Evolutionary conservation across 2,888 invertebrate genomes (phyloP).

Genomic region (Tigriopus californicus): DNA sequence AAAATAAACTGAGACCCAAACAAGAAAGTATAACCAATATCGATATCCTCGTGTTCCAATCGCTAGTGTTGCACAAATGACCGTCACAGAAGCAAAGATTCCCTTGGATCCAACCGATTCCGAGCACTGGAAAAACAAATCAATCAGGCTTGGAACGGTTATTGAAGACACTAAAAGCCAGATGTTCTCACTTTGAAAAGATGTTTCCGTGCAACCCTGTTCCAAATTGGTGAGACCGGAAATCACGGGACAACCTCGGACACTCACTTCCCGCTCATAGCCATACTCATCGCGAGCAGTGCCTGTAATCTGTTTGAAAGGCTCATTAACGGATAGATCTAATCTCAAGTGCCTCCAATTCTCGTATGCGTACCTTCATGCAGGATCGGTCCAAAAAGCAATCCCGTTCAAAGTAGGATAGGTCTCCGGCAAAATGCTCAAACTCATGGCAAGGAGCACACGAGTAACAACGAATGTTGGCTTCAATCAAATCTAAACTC

Average conservation of each 20-base stretch:
- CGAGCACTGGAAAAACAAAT: not conserved
- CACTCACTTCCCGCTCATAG: not conserved
- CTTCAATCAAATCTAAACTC: not conserved
- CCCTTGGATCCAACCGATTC: slow-evolving; percentile 1
- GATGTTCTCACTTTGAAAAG: not conserved
- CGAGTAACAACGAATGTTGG: slow-evolving; percentile 8
- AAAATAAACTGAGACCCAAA: too few relatives aligned
- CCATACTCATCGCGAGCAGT: slow-evolving; percentile 6
- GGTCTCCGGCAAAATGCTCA: slow-evolving; percentile 1
- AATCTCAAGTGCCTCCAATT: not conserved
- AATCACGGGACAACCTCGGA: slow-evolving; percentile 5
- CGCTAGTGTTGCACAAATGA: slow-evolving; percentile 1
- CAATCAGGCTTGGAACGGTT: not conserved
- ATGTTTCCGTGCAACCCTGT: slow-evolving; percentile 8
- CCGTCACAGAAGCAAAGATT: slow-evolving; percentile 9
- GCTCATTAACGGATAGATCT: not conserved
- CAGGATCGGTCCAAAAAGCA: slow-evolving; percentile 9
- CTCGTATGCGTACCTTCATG: not conserved
- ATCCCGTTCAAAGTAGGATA: slow-evolving; percentile 2
- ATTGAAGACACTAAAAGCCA: not conserved
- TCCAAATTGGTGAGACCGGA: not conserved
- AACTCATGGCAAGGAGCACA: slow-evolving; percentile 13
- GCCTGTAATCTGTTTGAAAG: slow-evolving; percentile 5
- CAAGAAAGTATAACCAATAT: too few relatives aligned
- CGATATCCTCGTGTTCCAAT: too few relatives aligned